phyloP scores from a whole-genome alignment of 2,888 invertebrate genomes.

The Nycteola revayana region DNA sequence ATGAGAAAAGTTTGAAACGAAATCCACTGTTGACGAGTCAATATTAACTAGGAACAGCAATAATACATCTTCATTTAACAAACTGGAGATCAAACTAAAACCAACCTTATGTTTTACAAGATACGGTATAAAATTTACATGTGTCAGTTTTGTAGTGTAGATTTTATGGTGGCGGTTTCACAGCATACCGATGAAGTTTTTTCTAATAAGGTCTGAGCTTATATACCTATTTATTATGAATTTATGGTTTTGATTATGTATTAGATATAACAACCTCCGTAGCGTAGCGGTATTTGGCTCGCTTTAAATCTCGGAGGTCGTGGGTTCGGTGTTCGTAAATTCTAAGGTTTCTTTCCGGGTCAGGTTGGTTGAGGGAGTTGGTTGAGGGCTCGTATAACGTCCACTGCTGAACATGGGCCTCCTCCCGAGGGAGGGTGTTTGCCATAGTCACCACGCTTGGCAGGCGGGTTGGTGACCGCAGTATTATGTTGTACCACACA shows the following conservation, averaged over 20 bases:
- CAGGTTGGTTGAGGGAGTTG: no score
- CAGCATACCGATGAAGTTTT: conserved; percentile 70
- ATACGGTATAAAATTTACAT: conserved; percentile 8
- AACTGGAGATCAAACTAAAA: conserved; percentile 2
- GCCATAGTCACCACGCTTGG: no score
- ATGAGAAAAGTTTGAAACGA: conserved; percentile 79
- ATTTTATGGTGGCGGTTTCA: conserved; percentile 23
- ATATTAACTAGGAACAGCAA: conserved; percentile 71
- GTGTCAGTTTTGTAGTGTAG: background rate
- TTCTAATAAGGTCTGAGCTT: conserved; percentile 58
- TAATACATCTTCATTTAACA: conserved; percentile 28
- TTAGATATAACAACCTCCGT: no score
- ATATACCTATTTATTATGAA: conserved; percentile 30
- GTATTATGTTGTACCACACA: no score
- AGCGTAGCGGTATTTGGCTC: no score
- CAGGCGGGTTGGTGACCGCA: no score
- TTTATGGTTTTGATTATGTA: conserved; percentile 9
- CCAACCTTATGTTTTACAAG: background rate
- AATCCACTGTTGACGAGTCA: conserved; percentile 74
- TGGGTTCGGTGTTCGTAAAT: no score
- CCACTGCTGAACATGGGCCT: no score
- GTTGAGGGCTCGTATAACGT: no score
- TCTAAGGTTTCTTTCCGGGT: no score
- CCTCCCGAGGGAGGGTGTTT: no score
- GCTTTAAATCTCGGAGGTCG: no score